Evolutionary conservation across 2,888 invertebrate genomes (phyloP).

Genomic region (Theretra japonica): DNA sequence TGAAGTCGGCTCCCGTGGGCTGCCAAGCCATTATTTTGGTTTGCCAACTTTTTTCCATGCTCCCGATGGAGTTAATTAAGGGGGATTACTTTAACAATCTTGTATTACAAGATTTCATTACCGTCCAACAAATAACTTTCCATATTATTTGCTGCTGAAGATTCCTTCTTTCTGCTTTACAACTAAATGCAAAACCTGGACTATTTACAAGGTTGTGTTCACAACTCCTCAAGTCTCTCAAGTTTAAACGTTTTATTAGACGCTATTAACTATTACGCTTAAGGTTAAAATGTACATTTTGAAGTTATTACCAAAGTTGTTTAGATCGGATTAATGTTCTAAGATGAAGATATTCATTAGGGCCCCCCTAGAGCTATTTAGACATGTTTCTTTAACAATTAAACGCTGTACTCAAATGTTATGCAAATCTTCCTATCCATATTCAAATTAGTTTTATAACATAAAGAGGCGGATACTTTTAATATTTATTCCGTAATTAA

Average conservation of each 20-base stretch:
- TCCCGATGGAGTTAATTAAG: slow-evolving; percentile 67
- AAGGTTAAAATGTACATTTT: slow-evolving; percentile 1
- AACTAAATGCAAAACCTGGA: background rate
- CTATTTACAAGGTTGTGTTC: background rate
- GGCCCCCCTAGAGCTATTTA: no score
- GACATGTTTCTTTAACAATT: no score
- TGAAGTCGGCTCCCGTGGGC: slow-evolving; percentile 56
- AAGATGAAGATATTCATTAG: background rate
- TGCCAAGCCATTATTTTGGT: slow-evolving; percentile 59
- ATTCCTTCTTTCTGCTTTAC: background rate
- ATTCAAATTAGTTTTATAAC: no score
- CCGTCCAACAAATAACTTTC: slow-evolving; percentile 35
- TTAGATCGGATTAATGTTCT: background rate
- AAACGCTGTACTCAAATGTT: no score
- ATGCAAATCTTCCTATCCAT: no score
- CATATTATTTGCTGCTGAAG: slow-evolving; percentile 27
- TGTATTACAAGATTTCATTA: slow-evolving; percentile 61
- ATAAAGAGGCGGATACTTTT: no score
- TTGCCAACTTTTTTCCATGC: slow-evolving; percentile 62
- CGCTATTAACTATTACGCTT: background rate
- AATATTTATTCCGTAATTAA: no score
- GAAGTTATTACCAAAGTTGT: background rate
- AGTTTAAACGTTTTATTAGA: background rate
- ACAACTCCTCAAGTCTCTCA: background rate
- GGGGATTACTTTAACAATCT: slow-evolving; percentile 63